Evolutionary conservation across 1,140 invertebrate species (phyloP).

Genomic region (Lepidotrigona ventralis): DNA sequence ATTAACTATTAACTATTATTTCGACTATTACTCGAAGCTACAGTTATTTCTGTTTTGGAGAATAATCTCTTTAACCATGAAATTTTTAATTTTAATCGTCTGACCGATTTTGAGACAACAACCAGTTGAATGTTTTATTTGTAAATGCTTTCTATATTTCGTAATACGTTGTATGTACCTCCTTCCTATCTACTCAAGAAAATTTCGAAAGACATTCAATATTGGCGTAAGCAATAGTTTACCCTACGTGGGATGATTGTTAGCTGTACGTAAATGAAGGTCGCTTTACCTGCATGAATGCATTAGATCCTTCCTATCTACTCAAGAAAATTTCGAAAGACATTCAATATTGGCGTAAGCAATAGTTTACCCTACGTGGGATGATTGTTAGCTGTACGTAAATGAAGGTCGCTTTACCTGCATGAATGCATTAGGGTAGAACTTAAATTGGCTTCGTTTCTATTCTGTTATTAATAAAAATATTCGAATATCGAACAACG

Average conservation of each 20-base stretch:
- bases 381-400: conserved; percentile 15
- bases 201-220: conserved; percentile 52
- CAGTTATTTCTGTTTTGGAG: background rate
- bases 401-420: conserved; percentile 37
- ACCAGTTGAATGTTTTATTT: background rate
- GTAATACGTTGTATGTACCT: background rate
- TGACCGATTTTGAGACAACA: background rate
- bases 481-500: conserved; percentile 42
- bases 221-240: conserved; percentile 54
- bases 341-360: conserved; percentile 46
- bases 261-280: conserved; percentile 25
- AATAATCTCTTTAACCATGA: background rate
- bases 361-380: conserved; percentile 52
- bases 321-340: conserved; percentile 46
- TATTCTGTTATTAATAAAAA: conserved; percentile 56
- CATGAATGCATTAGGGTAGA: conserved; percentile 33
- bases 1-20: background rate
- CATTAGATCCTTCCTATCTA: conserved; percentile 47
- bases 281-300: conserved; percentile 25
- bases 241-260: conserved; percentile 31
- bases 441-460: conserved; percentile 57
- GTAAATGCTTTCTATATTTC: too few species aligned
- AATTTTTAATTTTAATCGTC: background rate
- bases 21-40: background rate
- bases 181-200: conserved; percentile 18